Conservation (phyloP, 2,797 vertebrate species). For the Ceryle rudis region DNA sequence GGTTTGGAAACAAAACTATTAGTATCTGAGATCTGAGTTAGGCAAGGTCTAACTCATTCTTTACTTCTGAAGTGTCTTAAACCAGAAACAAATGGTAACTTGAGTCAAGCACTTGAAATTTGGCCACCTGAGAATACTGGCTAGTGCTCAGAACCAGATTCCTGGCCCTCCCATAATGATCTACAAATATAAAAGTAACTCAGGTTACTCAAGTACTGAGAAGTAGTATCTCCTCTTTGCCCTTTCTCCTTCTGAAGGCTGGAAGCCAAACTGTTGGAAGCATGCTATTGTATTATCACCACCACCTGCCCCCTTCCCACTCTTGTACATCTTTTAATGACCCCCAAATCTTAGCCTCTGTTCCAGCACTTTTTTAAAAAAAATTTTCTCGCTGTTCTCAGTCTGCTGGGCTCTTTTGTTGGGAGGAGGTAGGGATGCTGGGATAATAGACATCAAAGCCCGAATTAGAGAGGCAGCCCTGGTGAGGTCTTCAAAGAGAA, state of each 20-base stretch:
- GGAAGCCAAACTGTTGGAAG: not conserved
- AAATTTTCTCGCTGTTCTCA: not conserved
- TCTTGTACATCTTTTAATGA: not conserved
- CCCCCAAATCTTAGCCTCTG: not conserved
- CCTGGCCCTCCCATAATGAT: not conserved
- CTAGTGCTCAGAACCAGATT: not conserved
- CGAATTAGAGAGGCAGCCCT: not conserved
- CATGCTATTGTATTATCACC: not conserved
- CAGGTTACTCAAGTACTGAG: not conserved
- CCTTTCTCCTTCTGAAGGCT: not conserved
- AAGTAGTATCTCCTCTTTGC: not conserved
- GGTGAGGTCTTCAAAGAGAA: not conserved
- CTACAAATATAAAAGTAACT: not conserved
- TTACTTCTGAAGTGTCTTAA: not conserved
- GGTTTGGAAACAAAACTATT: not conserved
- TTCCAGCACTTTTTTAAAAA: not conserved
- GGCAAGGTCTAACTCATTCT: not conserved
- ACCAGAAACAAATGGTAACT: not conserved
- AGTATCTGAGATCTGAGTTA: not conserved
- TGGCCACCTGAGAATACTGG: not conserved
- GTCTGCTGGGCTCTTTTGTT: not conserved
- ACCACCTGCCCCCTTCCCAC: no score
- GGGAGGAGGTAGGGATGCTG: not conserved
- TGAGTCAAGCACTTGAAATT: not conserved
- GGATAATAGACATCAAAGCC: not conserved